Evolutionary conservation across 2,888 invertebrate genomes (phyloP), one percentile per base, ranked within the genome.

Genomic region (Mythimna pallens): DNA sequence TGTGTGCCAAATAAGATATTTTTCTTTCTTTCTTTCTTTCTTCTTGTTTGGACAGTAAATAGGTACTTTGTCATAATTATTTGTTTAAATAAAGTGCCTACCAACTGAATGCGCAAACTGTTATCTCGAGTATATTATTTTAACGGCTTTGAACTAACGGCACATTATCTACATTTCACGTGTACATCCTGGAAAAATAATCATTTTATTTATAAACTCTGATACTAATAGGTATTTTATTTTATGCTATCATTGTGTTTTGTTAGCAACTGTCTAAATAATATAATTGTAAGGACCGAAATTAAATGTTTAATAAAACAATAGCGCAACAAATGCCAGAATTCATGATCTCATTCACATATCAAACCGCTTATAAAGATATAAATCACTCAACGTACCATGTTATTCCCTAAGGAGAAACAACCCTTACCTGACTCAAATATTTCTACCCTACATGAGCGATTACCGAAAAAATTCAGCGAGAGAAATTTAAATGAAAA

Each of bases 81-180:
- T 52, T 55, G 10, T 30, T 8, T 22, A 43, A 34, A 20, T 10
- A 20, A 50, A 36, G 9, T 54, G n/a, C 4, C 7, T 9, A 40
- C 4, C 5, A 1, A 50, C n/a, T 9, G 20, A 50, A 36, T 36
- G 22, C 14, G 54, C 50, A 12, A 47, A 70, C 40, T 57, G 65
- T 50, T 72, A 78, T 78, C 79, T 61, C 40, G 34, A n/a, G 36
- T 43, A 10, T 68, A 47, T 74, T 67, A 52, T 78, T 61, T 67
- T 47, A 68, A 68, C 68, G 55, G 64, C 30, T 61, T 78, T 75
- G 43, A 75, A 80, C 55, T 50, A 80, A 80, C 61, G 55, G 57
- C 17, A 57, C 34, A 36, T 57, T 62, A 64, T 65, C 30, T 43
- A 8, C 22, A 52, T 54, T 64, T 59, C 66, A 65, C 22, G 4